A percentile compares a stretch with the other conserved stretches of the same genome.
Conservation (phyloP, 2,797 vertebrate species). For the Coccyzus lansbergi region DNA sequence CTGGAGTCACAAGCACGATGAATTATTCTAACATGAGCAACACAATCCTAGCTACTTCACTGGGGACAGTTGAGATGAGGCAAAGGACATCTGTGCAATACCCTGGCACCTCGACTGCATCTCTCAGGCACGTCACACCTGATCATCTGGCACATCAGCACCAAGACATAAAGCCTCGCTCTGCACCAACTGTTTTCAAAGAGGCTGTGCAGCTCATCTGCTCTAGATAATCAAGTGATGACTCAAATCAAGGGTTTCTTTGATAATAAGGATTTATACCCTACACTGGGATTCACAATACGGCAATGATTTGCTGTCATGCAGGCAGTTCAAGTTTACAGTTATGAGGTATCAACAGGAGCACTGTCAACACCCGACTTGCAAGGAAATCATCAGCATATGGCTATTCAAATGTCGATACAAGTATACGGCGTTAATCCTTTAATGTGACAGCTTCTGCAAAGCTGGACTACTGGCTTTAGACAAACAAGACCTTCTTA, state of each 20-base stretch:
- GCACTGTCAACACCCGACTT: neutral
- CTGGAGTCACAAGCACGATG: neutral
- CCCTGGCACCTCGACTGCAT: neutral
- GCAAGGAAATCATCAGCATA: neutral
- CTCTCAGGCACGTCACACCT: neutral
- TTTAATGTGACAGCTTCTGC: neutral
- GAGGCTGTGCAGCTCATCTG: neutral
- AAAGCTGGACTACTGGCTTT: neutral
- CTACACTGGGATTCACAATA: neutral
- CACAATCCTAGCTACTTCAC: conserved; percentile 13
- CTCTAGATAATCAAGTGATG: neutral
- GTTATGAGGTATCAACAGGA: neutral
- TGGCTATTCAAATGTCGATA: neutral
- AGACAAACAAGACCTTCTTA: neutral
- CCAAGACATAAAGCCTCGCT: neutral
- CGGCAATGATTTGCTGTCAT: neutral
- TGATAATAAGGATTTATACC: neutral
- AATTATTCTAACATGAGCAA: conserved; percentile 15
- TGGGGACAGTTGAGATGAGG: neutral
- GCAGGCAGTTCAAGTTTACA: neutral
- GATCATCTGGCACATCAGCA: neutral
- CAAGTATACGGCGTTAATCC: neutral
- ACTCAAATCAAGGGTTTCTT: neutral
- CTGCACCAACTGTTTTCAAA: neutral
- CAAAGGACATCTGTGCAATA: conserved; percentile 35